Conservation (phyloP, 92 coral and sea anemone genomes). For the Pocillopora meandrina region DNA sequence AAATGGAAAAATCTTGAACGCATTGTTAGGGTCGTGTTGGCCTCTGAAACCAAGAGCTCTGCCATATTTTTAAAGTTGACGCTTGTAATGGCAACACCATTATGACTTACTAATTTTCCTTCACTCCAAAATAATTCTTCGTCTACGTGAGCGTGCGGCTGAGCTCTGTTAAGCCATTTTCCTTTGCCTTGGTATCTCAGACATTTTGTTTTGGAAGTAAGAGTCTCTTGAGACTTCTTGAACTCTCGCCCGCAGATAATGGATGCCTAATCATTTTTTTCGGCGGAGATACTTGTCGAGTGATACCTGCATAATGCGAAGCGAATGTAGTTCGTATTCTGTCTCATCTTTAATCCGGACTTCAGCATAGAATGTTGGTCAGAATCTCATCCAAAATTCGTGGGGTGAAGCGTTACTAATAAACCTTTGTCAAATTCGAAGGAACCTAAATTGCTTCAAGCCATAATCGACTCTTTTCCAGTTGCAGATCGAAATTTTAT, state of each 20-base stretch:
- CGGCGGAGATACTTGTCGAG: no score
- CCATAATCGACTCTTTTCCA: no score
- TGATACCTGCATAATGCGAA: no score
- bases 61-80: not conserved
- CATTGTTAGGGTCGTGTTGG: conserved; percentile 52
- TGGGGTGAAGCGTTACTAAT: no score
- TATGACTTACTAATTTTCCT: not conserved
- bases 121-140: conserved; percentile 12
- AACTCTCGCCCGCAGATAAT: not conserved
- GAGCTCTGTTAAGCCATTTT: conserved; percentile 34
- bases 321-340: no score
- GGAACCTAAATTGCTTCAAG: no score
- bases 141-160: conserved; percentile 12
- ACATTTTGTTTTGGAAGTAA: not conserved
- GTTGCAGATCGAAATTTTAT: no score
- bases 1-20: conserved; percentile 39
- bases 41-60: conserved; percentile 19
- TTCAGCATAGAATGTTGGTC: no score
- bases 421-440: no score
- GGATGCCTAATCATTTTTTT: not conserved
- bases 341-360: no score
- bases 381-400: no score
- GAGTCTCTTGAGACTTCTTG: not conserved
- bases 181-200: conserved; percentile 40
- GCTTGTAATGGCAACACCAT: conserved; percentile 16